Evolutionary conservation across 2,888 invertebrate species (phyloP), one percentile per base, ranked within the genome.

Genomic region (Mesorhabditis spiculigera): DNA sequence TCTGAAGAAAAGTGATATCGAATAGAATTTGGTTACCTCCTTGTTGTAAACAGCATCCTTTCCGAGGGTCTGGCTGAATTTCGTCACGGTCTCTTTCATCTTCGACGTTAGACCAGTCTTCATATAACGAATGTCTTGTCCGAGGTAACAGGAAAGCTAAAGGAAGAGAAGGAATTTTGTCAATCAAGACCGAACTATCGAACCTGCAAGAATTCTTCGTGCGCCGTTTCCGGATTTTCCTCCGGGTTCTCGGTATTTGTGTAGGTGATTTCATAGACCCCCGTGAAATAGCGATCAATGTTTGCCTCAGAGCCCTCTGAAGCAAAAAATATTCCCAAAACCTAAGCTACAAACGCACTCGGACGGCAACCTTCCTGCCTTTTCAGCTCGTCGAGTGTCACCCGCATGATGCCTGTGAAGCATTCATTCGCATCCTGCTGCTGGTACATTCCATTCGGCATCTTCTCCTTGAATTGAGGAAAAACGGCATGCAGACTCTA

Each of bases 371-470:
- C 28, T 28, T 28, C 28, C 28, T 28, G 5, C 10, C 16, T 43
- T 8, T 65, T 10, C 43, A 70, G 10, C 6, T 62, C 72, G 28
- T 65, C 68, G 42, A 72, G 44, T 4, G 58, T 41, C 45, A 70
- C 41, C 1, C 72, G 73, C 66, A 74, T 66, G 73, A 98, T 88
- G 88, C 97, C 95, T 4, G 93, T 92, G 95, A 96, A 98, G 87
- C 95, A 97, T 88, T 98, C 98, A 86, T 94, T 96, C 3, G 97
- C 97, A 89, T 98, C 97, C 87, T 97, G 97, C 78, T 93, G 69
- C 42, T 89, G 87, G 88, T 93, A 91, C 77, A 95, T 86, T 89
- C 92, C 92, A 85, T 90, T 90, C 87, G 93, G 88, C 4, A 92
- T 92, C 28, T 43, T 61, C 28, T 62, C 8, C 13, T 63, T 45